Percentiles rank a stretch among this genome's conserved stretches.
Conservation (phyloP, 2,113 vertebrate genomes). For the Corydoras maculifer region DNA sequence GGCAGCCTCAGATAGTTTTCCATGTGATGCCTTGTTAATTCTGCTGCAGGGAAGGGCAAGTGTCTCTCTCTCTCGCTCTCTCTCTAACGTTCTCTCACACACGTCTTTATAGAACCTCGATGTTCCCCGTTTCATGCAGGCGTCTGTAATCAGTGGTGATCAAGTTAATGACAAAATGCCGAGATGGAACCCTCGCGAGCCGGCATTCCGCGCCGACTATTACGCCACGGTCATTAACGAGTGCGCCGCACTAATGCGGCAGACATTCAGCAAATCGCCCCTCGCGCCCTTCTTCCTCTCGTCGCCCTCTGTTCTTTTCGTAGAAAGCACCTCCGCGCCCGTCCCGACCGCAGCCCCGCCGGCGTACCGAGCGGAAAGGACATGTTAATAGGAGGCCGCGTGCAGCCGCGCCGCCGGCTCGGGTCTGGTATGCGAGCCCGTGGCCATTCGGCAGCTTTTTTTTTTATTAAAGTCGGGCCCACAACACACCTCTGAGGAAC, state of each 20-base stretch:
- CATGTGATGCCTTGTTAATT: constrained; percentile 99
- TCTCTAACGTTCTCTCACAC: constrained; percentile 41
- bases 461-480: constrained; percentile 43
- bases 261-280: constrained; percentile 14
- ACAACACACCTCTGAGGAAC: constrained; percentile 43
- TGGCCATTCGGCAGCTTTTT: constrained; percentile 32
- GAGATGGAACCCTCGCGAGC: constrained; percentile 7
- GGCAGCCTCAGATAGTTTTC: constrained; percentile 98
- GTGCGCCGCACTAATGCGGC: constrained; percentile 9
- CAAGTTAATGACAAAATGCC: constrained; percentile 27
- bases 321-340: constrained; percentile 14
- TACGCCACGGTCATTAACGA: constrained; percentile 24
- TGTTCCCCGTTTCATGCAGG: constrained; percentile 26
- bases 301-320: constrained; percentile 21
- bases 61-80: constrained; percentile 57
- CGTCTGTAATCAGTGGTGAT: constrained; percentile 17
- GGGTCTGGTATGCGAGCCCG: constrained; percentile 43
- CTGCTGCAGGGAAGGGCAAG: constrained; percentile 97
- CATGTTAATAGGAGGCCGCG: constrained; percentile 40
- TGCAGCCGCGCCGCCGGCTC: constrained; percentile 27
- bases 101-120: constrained; percentile 59
- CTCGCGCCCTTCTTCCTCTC: constrained; percentile 24
- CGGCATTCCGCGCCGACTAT: constrained; percentile 1
- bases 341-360: constrained; percentile 13
- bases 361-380: constrained; percentile 36